Base-by-base conservation (phyloP, 2,113 vertebrate species). In the Neogale vison region DNA sequence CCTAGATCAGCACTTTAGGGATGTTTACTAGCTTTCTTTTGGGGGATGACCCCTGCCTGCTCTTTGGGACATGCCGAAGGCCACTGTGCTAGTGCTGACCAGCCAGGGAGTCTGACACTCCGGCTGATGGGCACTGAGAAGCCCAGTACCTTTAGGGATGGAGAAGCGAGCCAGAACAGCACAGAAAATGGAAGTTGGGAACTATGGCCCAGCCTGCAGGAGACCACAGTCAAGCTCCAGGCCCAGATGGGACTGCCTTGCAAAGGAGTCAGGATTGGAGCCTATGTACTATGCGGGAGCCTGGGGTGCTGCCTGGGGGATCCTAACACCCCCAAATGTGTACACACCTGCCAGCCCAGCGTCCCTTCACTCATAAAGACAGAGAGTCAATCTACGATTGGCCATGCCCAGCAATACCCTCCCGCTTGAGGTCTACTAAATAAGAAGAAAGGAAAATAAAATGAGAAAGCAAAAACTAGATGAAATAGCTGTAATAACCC, bases 381-480 rank as follows among this genome's bases (percentile, higher is more conserved):
- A 85, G 71, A n/a, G 6, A 13, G 14, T 67, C 50, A 93, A 74
- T 81, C 67, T 85, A 10, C 65, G 77, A 76, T 59, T 90, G 55
- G 45, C 14, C 34, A 26, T 82, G 65, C 71, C 71, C 59, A 61
- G 80, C 13, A 72, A 74, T 86, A 93, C 84, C 94, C 59, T 79
- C 71, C 59, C 77, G 94, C 90, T 52, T 69, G 89, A 88, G 82
- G 31, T 82, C 85, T 79, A 88, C 91, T 95, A 94, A 93, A 65
- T 74, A 90, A 97, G n/a, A 94, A 88, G 57, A 92, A 81, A 88
- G 85, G 55, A 96, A 97, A 98, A 93, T 77, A 98, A 96, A 97
- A 82, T 36, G 77, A 98, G 81, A 90, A 96, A 96, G 57, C 84
- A 95, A 95, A 96, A 85, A 24, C 71, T 79, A 17, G 55, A 69